These are phyloP conservation scores for Phyllopteryx taeniolatus DNA, from an alignment of 2,113 vertebrate genomes.

Conservation along the genomic window DNA sequence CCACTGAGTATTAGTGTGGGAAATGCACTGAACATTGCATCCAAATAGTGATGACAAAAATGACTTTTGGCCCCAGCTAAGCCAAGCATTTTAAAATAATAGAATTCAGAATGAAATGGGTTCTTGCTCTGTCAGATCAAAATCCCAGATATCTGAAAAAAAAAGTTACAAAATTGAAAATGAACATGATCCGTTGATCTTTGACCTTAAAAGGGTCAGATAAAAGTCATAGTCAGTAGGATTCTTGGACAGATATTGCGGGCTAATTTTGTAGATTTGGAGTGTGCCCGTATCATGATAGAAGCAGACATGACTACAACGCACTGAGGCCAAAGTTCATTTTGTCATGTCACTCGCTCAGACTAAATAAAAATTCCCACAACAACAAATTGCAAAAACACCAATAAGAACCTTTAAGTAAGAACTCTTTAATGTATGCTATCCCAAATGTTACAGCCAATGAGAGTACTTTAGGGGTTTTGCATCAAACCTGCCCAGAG, in stretches of 20 bases:
- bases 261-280: not conserved
- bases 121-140: not conserved
- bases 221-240: not conserved
- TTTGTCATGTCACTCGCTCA: not conserved
- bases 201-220: not conserved
- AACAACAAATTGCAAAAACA: slow-evolving; percentile 14
- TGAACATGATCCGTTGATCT: not conserved
- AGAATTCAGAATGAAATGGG: not conserved
- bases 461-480: slow-evolving; percentile 27
- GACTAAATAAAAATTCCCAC: slow-evolving; percentile 3
- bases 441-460: slow-evolving; percentile 34
- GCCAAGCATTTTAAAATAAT: not conserved
- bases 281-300: not conserved
- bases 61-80: not conserved
- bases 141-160: not conserved
- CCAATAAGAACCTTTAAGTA: slow-evolving; percentile 28
- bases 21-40: not conserved
- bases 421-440: slow-evolving; percentile 25
- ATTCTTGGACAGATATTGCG: not conserved
- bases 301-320: no score
- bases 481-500: slow-evolving; percentile 61
- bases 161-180: not conserved
- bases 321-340: not conserved
- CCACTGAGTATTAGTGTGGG: not conserved
- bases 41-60: not conserved